Evolutionary conservation across 2,113 vertebrate species (phyloP), one percentile per base, ranked within the genome.

Genomic region (Onychostruthus taczanowskii): DNA sequence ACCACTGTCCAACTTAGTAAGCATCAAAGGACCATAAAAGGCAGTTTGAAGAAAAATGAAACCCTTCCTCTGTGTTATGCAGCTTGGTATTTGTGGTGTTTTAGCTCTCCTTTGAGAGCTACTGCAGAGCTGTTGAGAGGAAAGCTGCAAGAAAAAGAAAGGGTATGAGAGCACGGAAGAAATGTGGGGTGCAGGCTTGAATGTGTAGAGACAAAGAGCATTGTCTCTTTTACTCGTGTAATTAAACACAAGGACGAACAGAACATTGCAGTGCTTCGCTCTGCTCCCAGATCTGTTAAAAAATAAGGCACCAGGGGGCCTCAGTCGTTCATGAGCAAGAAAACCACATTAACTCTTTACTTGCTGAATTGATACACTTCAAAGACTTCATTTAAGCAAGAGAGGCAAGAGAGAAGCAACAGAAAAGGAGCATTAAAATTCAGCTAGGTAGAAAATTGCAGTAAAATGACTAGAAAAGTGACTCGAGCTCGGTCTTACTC

Each of bases 221-320:
- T 64, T 53, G 31, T 83, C 31, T 58, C 24, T 20, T 79, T 55
- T 43, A 58, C 9, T 21, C 3, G 0, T 18, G 2, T 14, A 90
- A 75, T 28, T 19, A 79, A 94, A 52, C 11, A 6, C 18, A 53
- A 64, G 26, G 41, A 47, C 66, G 66, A 90, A 74, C 0, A 3
- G 67, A 66, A 43, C 93, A 46, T 19, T 18, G 39, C 39, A 31
- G 3, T 2, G 52, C 43, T 78, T 63, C 21, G 0, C 26, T 16
- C 47, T 22, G 28, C 35, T 80, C 55, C 52, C 55, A 33, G 69
- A 52, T 31, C 33, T 63, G 30, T 62, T 83, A 69, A 82, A 35
- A 75, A 76, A 68, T 7, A 7, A 79, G 89, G 61, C 96, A 89
- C 86, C 83, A 93, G 86, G 76, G 84, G 94, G 83, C 93, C 80